These are phyloP conservation scores for Mormyrops boulengeri DNA, from an alignment of 2,797 vertebrate genomes.

Conservation along the genomic window DNA sequence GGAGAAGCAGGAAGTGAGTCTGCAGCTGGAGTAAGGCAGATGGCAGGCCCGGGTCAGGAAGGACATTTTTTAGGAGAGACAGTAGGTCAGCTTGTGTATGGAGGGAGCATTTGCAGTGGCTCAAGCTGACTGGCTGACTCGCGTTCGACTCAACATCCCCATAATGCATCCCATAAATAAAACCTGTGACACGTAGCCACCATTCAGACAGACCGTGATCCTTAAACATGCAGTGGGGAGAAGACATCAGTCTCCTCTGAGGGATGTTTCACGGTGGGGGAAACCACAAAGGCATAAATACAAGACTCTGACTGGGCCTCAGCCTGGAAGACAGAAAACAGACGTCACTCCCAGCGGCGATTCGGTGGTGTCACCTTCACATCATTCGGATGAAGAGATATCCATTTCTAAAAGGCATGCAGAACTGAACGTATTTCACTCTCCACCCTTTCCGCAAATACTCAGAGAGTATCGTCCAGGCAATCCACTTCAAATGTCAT, in stretches of 20 bases:
- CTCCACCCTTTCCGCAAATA: neutral
- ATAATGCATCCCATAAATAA: neutral
- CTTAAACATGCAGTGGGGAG: neutral
- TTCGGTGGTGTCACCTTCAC: neutral
- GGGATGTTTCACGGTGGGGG: neutral
- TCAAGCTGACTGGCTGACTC: neutral
- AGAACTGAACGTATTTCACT: neutral
- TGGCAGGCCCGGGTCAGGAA: neutral
- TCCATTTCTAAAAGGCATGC: neutral
- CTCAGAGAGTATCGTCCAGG: neutral
- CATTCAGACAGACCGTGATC: neutral
- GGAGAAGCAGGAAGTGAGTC: neutral
- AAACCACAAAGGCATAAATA: neutral
- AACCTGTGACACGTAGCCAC: neutral
- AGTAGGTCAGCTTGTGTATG: neutral
- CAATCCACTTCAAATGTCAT: neutral
- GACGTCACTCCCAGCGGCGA: neutral
- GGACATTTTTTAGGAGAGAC: neutral
- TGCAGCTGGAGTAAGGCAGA: neutral
- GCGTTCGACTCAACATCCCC: neutral
- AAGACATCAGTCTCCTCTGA: neutral
- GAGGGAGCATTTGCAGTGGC: neutral
- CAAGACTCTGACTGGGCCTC: neutral
- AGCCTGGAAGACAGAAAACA: neutral
- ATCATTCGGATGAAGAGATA: neutral